These are phyloP conservation scores for Turnix velox DNA, from an alignment of 2,113 vertebrate genomes.

Conservation along the genomic window DNA sequence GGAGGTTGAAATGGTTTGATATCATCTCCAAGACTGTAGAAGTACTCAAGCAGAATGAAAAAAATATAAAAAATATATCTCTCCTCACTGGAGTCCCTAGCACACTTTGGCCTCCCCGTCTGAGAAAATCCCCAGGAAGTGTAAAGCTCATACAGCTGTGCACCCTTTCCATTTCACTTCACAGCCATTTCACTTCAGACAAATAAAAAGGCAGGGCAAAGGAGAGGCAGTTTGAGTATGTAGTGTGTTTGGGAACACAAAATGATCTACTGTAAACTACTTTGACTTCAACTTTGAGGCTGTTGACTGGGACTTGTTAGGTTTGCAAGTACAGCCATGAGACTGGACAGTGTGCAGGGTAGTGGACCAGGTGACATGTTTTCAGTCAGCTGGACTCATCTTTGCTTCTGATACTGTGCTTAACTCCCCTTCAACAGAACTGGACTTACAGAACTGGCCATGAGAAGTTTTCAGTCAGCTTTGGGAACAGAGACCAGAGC, in stretches of 20 bases:
- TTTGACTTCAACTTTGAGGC: not conserved
- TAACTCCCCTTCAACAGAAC: not conserved
- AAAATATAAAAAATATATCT: not conserved
- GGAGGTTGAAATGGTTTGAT: not conserved
- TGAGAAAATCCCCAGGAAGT: not conserved
- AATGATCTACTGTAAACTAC: not conserved
- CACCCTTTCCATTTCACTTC: not conserved
- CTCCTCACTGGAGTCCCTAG: not conserved
- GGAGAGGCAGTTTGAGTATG: too few species aligned
- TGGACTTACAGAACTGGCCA: not conserved
- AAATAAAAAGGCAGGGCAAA: not conserved
- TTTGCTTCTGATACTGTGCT: not conserved
- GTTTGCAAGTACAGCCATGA: not conserved
- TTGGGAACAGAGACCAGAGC: not conserved
- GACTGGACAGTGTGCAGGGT: not conserved
- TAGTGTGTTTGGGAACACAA: not conserved
- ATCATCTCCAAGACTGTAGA: not conserved
- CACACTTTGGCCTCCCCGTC: accelerated
- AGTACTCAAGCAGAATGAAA: not conserved
- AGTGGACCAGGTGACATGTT: not conserved
- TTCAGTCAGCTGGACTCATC: not conserved
- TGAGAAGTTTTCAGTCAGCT: not conserved
- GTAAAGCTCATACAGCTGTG: not conserved
- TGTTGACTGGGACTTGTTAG: not conserved
- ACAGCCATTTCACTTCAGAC: not conserved